Percentiles rank a stretch among this genome's conserved stretches.
Conservation (phyloP, 2,888 invertebrate genomes). For the Leptarthrus brevirostris region DNA sequence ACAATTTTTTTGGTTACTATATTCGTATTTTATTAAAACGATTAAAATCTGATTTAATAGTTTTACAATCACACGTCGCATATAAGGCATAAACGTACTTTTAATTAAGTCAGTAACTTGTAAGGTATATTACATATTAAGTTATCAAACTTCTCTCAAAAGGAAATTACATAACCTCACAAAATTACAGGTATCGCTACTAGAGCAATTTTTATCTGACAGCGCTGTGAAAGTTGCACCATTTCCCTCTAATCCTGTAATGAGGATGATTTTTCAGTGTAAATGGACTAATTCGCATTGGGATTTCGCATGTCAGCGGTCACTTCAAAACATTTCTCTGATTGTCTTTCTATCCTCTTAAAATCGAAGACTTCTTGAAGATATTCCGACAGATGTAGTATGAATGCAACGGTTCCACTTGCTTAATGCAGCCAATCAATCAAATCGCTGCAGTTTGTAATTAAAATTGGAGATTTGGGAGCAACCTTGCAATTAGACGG, state of each 20-base stretch:
- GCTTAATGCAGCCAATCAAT: slow-evolving; percentile 24
- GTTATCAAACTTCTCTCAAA: too few species aligned
- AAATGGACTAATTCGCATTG: not conserved
- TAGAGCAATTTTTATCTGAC: not conserved
- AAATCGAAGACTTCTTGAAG: not conserved
- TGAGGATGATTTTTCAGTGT: slow-evolving; percentile 19
- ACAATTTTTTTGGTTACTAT: too few species aligned
- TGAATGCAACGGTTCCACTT: slow-evolving; percentile 19
- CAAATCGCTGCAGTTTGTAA: slow-evolving; percentile 12
- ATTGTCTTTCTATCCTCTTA: not conserved
- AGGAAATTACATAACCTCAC: too few species aligned
- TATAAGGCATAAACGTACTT: too few species aligned
- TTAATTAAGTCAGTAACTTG: too few species aligned
- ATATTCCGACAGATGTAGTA: not conserved
- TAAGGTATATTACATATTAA: too few species aligned
- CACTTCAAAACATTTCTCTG: slow-evolving; percentile 3
- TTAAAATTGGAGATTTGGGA: slow-evolving; percentile 35
- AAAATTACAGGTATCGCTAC: not conserved
- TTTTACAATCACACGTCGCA: too few species aligned
- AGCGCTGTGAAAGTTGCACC: not conserved
- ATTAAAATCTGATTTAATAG: too few species aligned
- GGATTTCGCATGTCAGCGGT: slow-evolving; percentile 10
- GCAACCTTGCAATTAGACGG: slow-evolving; percentile 38
- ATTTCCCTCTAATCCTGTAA: slow-evolving; percentile 10
- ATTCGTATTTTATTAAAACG: too few species aligned